Conservation (phyloP, 1,140 invertebrate species). For the Xylocopa sonorina region DNA sequence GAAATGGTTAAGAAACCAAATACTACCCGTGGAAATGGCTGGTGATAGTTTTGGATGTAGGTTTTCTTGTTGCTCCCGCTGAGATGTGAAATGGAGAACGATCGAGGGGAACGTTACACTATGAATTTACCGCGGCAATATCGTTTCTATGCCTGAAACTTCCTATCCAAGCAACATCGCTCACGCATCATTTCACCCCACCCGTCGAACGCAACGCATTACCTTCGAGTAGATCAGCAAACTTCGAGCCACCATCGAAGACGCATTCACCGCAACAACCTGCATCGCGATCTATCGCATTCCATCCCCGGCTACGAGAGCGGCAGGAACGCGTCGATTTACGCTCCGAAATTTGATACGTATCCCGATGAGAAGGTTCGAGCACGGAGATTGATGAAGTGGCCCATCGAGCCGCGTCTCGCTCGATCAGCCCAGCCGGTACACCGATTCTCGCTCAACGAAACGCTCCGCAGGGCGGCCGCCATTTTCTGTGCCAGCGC, state of each 20-base stretch:
- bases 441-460: neutral
- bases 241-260: neutral
- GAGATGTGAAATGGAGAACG: too few species aligned
- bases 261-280: slow-evolving; percentile 1
- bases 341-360: slow-evolving; percentile 20
- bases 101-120: too few species aligned
- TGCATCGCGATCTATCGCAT: slow-evolving; percentile 3
- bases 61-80: too few species aligned
- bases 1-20: too few species aligned
- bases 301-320: slow-evolving; percentile 7
- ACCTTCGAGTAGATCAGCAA: slow-evolving; percentile 11
- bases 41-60: too few species aligned
- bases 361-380: neutral
- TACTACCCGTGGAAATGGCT: too few species aligned
- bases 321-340: slow-evolving; percentile 7
- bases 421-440: too few species aligned
- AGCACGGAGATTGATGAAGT: slow-evolving; percentile 4
- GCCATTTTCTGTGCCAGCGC: neutral
- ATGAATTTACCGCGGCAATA: neutral
- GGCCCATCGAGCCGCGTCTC: neutral
- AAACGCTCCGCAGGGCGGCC: neutral
- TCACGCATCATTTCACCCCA: slow-evolving; percentile 3
- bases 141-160: neutral
- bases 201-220: neutral
- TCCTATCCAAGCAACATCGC: neutral